Conservation (phyloP, 2,113 vertebrate species). For the Triplophysa tibetana region DNA sequence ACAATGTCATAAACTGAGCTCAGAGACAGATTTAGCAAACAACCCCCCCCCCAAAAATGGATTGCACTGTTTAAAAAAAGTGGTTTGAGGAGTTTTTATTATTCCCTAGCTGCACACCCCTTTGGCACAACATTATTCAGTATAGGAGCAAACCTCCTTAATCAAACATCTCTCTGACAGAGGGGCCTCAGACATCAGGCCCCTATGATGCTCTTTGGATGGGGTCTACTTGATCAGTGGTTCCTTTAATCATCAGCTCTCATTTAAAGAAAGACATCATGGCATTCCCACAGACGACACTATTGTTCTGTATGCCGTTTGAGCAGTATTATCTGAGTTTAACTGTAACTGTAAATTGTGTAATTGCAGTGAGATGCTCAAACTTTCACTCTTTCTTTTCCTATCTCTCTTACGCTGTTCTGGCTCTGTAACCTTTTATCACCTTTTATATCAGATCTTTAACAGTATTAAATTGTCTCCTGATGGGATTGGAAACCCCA, state of each 20-base stretch:
- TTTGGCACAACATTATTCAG: conserved; percentile 2
- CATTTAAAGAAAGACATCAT: conserved; percentile 30
- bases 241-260: conserved; percentile 27
- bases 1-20: conserved; percentile 4
- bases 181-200: not conserved
- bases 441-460: not conserved
- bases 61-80: conserved; percentile 27
- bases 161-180: too few relatives aligned
- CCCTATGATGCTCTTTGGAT: not conserved
- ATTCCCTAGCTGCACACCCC: not conserved
- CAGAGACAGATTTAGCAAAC: conserved; percentile 16
- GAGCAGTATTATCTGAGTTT: conserved; percentile 3
- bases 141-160: not conserved
- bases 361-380: conserved; percentile 12
- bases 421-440: conserved; percentile 15
- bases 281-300: not conserved
- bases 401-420: not conserved
- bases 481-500: conserved; percentile 4
- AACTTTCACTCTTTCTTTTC: not conserved
- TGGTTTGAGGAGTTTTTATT: not conserved
- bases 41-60: not conserved
- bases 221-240: conserved; percentile 16
- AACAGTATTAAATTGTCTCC: not conserved
- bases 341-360: conserved; percentile 12
- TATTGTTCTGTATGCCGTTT: conserved; percentile 33